These are phyloP conservation scores for Polypterus senegalus DNA, from an alignment of 2,113 vertebrate genomes.

Conservation along the genomic window DNA sequence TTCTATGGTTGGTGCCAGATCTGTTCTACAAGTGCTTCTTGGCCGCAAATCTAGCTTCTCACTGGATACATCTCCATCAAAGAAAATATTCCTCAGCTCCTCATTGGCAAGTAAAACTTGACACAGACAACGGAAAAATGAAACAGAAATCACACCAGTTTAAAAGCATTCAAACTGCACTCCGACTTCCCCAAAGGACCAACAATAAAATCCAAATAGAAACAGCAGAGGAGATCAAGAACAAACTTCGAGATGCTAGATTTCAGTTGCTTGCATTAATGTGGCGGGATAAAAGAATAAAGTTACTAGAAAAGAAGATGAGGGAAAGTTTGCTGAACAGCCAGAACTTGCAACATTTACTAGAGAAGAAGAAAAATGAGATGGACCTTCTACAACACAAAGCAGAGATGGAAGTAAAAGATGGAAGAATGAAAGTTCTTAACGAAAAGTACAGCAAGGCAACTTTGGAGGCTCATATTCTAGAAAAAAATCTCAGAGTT, in stretches of 20 bases:
- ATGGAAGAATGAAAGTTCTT: rapidly evolving
- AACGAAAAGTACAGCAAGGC: background rate
- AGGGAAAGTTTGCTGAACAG: rapidly evolving
- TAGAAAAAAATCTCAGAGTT: constrained; percentile 25
- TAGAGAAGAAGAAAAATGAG: rapidly evolving
- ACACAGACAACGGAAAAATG: rapidly evolving
- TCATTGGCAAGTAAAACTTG: background rate
- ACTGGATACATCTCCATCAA: constrained; percentile 24
- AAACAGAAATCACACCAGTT: rapidly evolving
- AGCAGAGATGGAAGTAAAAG: rapidly evolving
- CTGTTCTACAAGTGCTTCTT: constrained; percentile 29
- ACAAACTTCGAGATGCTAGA: constrained; percentile 1
- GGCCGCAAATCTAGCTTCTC: constrained; percentile 10
- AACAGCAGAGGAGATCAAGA: rapidly evolving
- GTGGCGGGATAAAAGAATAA: background rate
- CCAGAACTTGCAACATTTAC: background rate
- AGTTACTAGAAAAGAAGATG: background rate
- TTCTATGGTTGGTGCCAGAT: constrained; percentile 2
- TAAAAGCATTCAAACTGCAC: background rate
- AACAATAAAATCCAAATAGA: background rate
- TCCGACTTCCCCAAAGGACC: rapidly evolving
- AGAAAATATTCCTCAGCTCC: constrained; percentile 10
- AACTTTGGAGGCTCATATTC: constrained; percentile 1
- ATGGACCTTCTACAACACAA: background rate
- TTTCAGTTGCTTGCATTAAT: constrained; percentile 26